Evolutionary conservation across 2,113 vertebrate genomes (phyloP).

Genomic region (Xenotilapia leptura): DNA sequence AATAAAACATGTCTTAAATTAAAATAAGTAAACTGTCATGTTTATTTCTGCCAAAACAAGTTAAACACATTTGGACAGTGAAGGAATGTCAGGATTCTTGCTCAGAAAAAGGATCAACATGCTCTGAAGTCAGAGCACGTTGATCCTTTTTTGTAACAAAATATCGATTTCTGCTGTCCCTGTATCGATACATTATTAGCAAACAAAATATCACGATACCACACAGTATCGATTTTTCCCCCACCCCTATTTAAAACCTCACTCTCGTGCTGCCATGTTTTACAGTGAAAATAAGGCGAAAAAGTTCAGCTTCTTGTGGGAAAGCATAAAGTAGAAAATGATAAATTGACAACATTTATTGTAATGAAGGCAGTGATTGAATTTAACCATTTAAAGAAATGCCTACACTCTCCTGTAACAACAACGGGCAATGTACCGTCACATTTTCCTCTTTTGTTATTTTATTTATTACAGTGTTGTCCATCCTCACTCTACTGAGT

Average conservation of each 20-base stretch:
- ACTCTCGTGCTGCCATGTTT: background rate
- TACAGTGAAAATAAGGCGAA: fast-evolving
- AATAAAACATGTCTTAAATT: too few relatives aligned
- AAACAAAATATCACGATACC: too few relatives aligned
- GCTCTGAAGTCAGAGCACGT: too few relatives aligned
- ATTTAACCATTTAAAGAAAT: background rate
- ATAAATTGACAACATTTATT: background rate
- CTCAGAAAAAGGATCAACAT: too few relatives aligned
- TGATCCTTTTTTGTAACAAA: too few relatives aligned
- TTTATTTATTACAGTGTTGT: background rate
- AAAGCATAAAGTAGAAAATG: background rate
- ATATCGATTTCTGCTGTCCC: too few relatives aligned
- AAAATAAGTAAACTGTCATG: too few relatives aligned
- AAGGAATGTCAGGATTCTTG: too few relatives aligned
- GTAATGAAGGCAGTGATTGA: background rate
- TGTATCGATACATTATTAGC: too few relatives aligned
- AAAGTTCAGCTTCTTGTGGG: background rate
- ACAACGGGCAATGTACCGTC: background rate
- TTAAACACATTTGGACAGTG: too few relatives aligned
- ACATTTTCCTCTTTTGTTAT: background rate
- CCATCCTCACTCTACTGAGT: background rate
- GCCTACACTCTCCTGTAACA: fast-evolving
- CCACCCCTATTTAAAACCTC: fast-evolving
- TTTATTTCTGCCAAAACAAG: too few relatives aligned
- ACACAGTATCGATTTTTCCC: too few relatives aligned